Conservation (phyloP, 2,797 vertebrate genomes). For the Neosilurus hyrtlii region DNA sequence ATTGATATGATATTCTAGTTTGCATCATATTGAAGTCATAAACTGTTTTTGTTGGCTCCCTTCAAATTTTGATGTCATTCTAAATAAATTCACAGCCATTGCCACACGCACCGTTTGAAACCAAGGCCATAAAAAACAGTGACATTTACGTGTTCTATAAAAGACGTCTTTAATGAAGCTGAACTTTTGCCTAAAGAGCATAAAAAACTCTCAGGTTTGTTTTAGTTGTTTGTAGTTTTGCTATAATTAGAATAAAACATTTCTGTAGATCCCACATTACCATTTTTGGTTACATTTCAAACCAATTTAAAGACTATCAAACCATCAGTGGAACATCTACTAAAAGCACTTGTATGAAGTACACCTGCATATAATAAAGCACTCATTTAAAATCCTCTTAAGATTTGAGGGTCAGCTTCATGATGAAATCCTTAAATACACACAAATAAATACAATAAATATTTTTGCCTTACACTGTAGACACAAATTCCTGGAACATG, state of each 20-base stretch:
- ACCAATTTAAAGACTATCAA: background rate
- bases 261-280: background rate
- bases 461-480: background rate
- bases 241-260: background rate
- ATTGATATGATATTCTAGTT: constrained; percentile 28
- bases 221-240: background rate
- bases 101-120: constrained; percentile 3
- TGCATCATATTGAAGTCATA: constrained; percentile 20
- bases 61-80: constrained; percentile 11
- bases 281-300: background rate
- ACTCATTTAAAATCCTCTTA: background rate
- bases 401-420: background rate
- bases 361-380: constrained; percentile 2
- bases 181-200: constrained; percentile 19
- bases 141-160: constrained; percentile 29
- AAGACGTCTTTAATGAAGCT: constrained; percentile 25
- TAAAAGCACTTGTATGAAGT: background rate
- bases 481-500: too few relatives aligned
- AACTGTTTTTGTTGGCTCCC: constrained; percentile 17
- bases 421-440: background rate
- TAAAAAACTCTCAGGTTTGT: background rate
- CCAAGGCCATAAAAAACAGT: background rate
- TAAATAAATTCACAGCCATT: background rate
- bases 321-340: background rate
- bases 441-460: background rate